phyloP scores from a whole-genome alignment of 2,797 vertebrate species.

The Ctenosaura bakeri region DNA sequence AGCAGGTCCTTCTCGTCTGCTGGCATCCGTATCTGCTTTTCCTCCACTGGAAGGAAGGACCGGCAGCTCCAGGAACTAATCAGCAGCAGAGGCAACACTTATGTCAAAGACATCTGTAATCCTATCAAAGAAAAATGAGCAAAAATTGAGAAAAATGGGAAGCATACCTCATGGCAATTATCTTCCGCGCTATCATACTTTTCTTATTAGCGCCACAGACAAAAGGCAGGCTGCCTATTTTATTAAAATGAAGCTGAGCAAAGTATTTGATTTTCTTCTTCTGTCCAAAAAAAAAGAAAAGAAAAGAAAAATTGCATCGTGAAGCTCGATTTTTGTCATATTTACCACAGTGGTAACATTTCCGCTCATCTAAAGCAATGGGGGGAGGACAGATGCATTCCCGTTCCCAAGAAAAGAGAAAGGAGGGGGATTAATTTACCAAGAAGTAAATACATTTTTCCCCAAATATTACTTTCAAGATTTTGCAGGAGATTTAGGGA shows the following conservation, averaged over 20 bases:
- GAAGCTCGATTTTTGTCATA: constrained; percentile 42
- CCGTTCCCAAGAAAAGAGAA: neutral
- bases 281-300: constrained; percentile 23
- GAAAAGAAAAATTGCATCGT: constrained; percentile 46
- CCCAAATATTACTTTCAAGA: neutral
- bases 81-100: constrained; percentile 70
- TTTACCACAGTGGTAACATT: constrained; percentile 39
- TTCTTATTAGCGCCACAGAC: constrained; percentile 73
- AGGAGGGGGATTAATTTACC: neutral
- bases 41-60: constrained; percentile 67
- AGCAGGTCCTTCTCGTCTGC: constrained; percentile 36
- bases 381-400: neutral
- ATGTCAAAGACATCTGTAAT: constrained; percentile 70
- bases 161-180: constrained; percentile 74
- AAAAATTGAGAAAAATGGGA: constrained; percentile 75
- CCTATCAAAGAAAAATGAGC: constrained; percentile 72
- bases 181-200: constrained; percentile 72
- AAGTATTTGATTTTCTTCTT: constrained; percentile 43
- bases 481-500: neutral
- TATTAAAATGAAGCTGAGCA: constrained; percentile 68
- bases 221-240: constrained; percentile 67
- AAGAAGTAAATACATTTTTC: neutral
- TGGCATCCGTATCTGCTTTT: neutral
- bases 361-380: neutral
- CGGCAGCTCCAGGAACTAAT: constrained; percentile 77